Evolutionary conservation across 2,888 invertebrate species (phyloP).

Genomic region (Podabrus alpinus): DNA sequence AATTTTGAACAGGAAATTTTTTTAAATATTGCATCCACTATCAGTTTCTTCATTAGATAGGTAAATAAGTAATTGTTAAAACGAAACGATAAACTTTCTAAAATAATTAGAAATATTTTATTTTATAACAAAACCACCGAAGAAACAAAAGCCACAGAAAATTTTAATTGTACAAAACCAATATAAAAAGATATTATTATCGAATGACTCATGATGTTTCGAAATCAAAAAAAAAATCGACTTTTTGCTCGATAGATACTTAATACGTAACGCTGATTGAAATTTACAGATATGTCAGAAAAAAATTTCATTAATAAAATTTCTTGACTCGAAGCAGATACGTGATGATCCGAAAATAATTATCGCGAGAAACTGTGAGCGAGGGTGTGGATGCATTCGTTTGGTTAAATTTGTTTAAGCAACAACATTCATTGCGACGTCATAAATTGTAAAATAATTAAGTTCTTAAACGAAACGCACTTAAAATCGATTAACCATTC

Average conservation of each 20-base stretch:
- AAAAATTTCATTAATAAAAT: not conserved
- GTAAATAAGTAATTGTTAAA: not conserved
- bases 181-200: slow-evolving; percentile 27
- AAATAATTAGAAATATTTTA: slow-evolving; percentile 30
- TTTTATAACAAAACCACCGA: slow-evolving; percentile 19
- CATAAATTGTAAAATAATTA: not conserved
- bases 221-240: slow-evolving; percentile 11
- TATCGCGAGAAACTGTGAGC: not conserved
- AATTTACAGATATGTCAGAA: slow-evolving; percentile 1
- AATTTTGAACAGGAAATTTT: not conserved
- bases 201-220: slow-evolving; percentile 27
- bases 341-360: not conserved
- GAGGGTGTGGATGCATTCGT: not conserved
- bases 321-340: not conserved
- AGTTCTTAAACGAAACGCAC: not conserved
- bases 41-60: not conserved
- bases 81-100: slow-evolving; percentile 23
- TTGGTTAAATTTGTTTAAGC: not conserved
- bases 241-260: slow-evolving; percentile 9
- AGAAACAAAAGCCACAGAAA: slow-evolving; percentile 29
- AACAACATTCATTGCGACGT: not conserved
- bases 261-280: slow-evolving; percentile 21
- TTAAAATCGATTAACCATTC: not conserved
- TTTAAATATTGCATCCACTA: not conserved
- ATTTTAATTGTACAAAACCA: slow-evolving; percentile 27